Percentiles rank a stretch among this genome's conserved stretches.
Evolutionary conservation across 2,113 vertebrate genomes (phyloP).

Genomic region (Scatophagus argus): DNA sequence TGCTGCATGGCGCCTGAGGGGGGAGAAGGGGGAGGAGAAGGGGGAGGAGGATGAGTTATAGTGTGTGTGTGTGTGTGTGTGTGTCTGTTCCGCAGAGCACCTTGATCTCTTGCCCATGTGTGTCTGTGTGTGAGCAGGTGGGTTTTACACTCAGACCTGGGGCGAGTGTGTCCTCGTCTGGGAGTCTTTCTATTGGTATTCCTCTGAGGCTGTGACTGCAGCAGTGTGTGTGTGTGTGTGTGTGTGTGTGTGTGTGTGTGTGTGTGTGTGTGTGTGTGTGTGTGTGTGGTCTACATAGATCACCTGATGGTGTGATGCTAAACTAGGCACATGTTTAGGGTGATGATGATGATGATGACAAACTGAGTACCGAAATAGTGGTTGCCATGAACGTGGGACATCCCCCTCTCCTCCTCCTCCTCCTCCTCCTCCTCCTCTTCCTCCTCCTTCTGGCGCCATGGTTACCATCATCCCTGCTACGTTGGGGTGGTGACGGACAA

Average conservation of each 20-base stretch:
- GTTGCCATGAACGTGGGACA: slow-evolving; percentile 55
- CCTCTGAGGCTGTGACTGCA: slow-evolving; percentile 73
- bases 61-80: background rate
- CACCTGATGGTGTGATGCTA: slow-evolving; percentile 19
- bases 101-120: slow-evolving; percentile 32
- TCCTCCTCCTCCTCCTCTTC: slow-evolving; percentile 22
- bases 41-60: slow-evolving; percentile 17
- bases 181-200: slow-evolving; percentile 66
- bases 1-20: slow-evolving; percentile 77
- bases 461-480: slow-evolving; percentile 51
- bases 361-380: slow-evolving; percentile 43
- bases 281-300: slow-evolving; percentile 20
- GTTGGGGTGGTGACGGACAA: slow-evolving; percentile 4
- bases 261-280: slow-evolving; percentile 23
- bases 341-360: slow-evolving; percentile 45
- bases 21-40: slow-evolving; percentile 33
- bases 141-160: slow-evolving; percentile 37
- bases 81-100: slow-evolving; percentile 38
- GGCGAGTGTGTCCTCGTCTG: slow-evolving; percentile 35
- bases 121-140: background rate
- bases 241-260: slow-evolving; percentile 39
- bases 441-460: slow-evolving; percentile 41
- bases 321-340: slow-evolving; percentile 22
- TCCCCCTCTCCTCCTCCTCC: slow-evolving; percentile 12
- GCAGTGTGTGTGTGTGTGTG: slow-evolving; percentile 55